Base-by-base conservation (phyloP, 2,797 vertebrate genomes). In the Lepidocolaptes lacrymiger region DNA sequence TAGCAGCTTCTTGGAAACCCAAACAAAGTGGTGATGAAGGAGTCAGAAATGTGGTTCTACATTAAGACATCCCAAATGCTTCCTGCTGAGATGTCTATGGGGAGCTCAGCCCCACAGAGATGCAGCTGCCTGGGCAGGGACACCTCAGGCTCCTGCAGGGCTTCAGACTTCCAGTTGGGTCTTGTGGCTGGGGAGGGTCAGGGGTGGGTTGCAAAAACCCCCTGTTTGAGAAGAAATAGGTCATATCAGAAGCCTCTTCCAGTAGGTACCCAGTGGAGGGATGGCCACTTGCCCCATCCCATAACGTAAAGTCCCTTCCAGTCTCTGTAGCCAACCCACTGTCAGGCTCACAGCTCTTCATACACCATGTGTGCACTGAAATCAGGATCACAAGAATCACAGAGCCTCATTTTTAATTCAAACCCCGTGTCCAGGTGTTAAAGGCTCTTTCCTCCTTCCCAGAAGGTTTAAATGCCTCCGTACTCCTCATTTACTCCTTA, bases 341-440 rank as follows among this genome's bases (percentile, higher is more conserved):
- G 0, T 12, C 1, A 0, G 19, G 15, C 72, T 58, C 34, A 5
- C 8, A 21, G 10, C 24, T 52, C 78, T 64, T 63, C 16, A 4
- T 3, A 6, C 0, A 0, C 1, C 23, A 12, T 32, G n/a, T 9
- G 39, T 58, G 55, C 58, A 3, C 46, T 21, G 12, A 66, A 71
- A 69, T 12, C 69, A 0, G 46, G 14, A 12, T 5, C 32, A 7
- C 6, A 19, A 0, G 44, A 16, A 12, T 5, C 32, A 5, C 7
- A 22, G 9, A 22, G 12, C 54, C 41, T 77, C 17, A 12, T 51
- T 66, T 72, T 67, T 18, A 9, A 32, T 26, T 26, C 78, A 49
- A 28, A 14, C 32, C 39, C 44, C 11, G 2, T 46, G 39, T 6
- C 10, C 39, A 16, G n/a, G 13, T 21, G 34, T n/a, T 43, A 5